These are phyloP conservation scores for Epinephelus cyanopodus DNA, from an alignment of 2,113 vertebrate species.

Conservation along the genomic window DNA sequence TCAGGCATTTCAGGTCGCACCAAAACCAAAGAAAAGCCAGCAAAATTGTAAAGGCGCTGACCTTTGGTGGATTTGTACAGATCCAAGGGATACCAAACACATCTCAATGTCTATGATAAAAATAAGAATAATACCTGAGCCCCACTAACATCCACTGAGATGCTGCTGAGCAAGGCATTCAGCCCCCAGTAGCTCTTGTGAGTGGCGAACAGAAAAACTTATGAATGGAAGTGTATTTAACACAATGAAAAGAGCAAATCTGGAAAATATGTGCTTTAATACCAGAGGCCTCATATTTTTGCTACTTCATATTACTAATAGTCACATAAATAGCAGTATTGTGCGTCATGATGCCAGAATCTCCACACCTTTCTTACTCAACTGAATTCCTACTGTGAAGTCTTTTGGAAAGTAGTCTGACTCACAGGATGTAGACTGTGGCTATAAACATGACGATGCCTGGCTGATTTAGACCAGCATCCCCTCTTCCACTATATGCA, in stretches of 20 bases:
- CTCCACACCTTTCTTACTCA: not conserved
- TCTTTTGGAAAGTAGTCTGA: not conserved
- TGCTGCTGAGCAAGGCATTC: too few relatives aligned
- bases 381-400: not conserved
- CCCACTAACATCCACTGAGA: not conserved
- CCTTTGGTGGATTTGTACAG: not conserved
- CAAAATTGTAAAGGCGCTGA: too few relatives aligned
- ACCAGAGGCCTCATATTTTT: conserved; percentile 5
- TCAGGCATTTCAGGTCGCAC: too few relatives aligned
- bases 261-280: conserved; percentile 2
- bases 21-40: too few relatives aligned
- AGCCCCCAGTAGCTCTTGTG: not conserved
- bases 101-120: not conserved
- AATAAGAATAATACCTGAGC: not conserved
- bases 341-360: not conserved
- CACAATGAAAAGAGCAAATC: not conserved
- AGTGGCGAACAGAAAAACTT: not conserved
- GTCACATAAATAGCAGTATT: not conserved
- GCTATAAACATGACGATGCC: too few relatives aligned
- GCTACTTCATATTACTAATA: not conserved
- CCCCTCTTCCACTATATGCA: too few relatives aligned
- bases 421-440: too few relatives aligned
- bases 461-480: too few relatives aligned
- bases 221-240: not conserved
- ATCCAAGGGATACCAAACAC: not conserved